A percentile compares a stretch with the other conserved stretches of the same genome.
Evolutionary conservation across 1,140 invertebrate species (phyloP).

Genomic region (Pemphigus obesinymphae): DNA sequence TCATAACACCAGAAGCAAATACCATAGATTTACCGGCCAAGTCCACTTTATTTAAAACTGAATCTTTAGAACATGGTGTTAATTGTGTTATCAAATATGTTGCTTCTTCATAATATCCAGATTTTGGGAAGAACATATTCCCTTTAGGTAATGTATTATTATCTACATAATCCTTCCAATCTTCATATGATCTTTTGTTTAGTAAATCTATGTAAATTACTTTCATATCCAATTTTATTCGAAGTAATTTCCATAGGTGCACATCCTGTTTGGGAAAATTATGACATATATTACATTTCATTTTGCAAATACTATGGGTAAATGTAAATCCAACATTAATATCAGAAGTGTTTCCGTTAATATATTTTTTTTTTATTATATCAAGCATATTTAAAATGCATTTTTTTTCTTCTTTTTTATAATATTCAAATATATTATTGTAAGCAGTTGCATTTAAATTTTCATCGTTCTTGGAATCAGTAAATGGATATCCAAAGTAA

Average conservation of each 20-base stretch:
- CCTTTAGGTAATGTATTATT: slow-evolving; percentile 2
- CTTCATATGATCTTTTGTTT: background rate
- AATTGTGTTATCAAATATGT: background rate
- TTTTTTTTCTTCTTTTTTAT: background rate
- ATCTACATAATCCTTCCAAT: slow-evolving; percentile 15
- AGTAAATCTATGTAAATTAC: background rate
- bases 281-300: background rate
- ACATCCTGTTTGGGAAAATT: background rate
- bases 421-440: background rate
- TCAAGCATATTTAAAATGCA: background rate
- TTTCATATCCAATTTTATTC: background rate
- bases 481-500: background rate
- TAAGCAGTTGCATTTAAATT: background rate
- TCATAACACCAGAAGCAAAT: background rate
- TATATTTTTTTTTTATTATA: background rate
- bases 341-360: background rate
- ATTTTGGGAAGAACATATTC: slow-evolving; percentile 1
- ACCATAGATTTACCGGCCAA: background rate
- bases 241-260: background rate
- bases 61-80: background rate
- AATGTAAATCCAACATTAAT: background rate
- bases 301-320: background rate
- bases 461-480: background rate
- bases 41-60: background rate
- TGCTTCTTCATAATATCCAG: background rate